Base-by-base conservation (phyloP, 2,797 vertebrate species). In the Anguilla marmorata region DNA sequence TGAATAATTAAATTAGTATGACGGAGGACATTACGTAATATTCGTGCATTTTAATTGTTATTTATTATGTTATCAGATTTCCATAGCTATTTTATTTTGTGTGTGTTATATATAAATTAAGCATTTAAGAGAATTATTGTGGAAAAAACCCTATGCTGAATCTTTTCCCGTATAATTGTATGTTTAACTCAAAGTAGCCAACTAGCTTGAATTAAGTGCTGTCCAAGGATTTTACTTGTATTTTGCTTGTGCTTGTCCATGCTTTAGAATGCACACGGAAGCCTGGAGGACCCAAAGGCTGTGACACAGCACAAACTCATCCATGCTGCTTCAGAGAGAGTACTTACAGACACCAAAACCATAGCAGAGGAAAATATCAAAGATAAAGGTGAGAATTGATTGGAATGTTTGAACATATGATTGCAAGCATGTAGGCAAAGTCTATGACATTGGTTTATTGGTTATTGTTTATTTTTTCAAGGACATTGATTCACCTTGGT, bases 281-380 rank as follows among this genome's bases (percentile, higher is more conserved):
- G 95, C 93, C 90, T 98, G 90, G 98, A 99, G 93, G 98, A 99
- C 93, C 98, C 98, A 87, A 99, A 99, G 95, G 97, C 95, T 0
- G 94, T 99, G 82, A 97, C 97, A 24, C 98, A 99, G 89, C 98
- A 99, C 88, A 99, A 99, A 93, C 92, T 99, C 85, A 97, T 99
- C 89, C 97, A 99, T 0, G 97, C 97, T 89, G 96, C 98, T 91
- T 97, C 98, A 52, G 98, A 99, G 92, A 96, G 98, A 93, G 96
- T 98, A 92, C 97, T 99, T 89, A 96, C 93, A 0, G 98, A 99
- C 91, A 94, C 96, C 74, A 99, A 97, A 94, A 98, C 98, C 0
- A 94, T 99, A 7, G 92, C 94, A 83, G 98, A 99, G 63, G 98
- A 99, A 91, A 98, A 96, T 63, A 92, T 99, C 87, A 98, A 98